A percentile compares a stretch with the other conserved stretches of the same genome.
phyloP scores from a whole-genome alignment of 2,113 vertebrate species.

The Vulpes ferrilata region DNA sequence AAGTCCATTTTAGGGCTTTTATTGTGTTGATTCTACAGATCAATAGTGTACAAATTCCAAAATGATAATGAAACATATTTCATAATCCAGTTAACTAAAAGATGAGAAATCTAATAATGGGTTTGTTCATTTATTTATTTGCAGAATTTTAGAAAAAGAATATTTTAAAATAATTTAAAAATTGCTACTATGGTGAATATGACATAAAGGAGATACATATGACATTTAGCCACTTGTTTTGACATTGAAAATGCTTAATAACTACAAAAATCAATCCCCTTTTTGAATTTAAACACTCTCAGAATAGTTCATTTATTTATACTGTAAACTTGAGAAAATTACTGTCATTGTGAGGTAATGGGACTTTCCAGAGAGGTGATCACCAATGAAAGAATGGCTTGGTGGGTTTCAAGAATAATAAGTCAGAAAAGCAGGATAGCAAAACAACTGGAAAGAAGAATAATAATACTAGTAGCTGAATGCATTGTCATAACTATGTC shows the following conservation, averaged over 20 bases:
- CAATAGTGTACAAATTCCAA: background rate
- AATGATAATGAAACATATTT: background rate
- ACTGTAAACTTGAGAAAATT: background rate
- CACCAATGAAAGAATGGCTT: background rate
- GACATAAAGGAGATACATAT: background rate
- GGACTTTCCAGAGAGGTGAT: background rate
- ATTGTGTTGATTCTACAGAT: background rate
- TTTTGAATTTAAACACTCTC: constrained; percentile 4
- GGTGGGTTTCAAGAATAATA: background rate
- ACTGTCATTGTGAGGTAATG: background rate
- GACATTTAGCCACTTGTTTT: background rate
- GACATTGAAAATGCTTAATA: background rate
- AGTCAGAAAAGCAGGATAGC: background rate
- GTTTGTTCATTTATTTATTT: constrained; percentile 32
- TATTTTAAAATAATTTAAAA: background rate
- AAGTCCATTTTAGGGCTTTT: background rate
- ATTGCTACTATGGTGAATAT: background rate
- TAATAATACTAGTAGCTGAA: background rate
- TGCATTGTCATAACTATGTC: background rate
- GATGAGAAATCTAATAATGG: background rate
- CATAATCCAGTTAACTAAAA: background rate
- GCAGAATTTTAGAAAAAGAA: constrained; percentile 12
- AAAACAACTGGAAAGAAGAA: constrained; percentile 4
- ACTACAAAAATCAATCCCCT: background rate
- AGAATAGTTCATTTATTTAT: background rate